Evolutionary conservation across 92 coral and sea anemone genomes (phyloP), one percentile per base, ranked within the genome.

Genomic region (Desmophyllum pertusum): DNA sequence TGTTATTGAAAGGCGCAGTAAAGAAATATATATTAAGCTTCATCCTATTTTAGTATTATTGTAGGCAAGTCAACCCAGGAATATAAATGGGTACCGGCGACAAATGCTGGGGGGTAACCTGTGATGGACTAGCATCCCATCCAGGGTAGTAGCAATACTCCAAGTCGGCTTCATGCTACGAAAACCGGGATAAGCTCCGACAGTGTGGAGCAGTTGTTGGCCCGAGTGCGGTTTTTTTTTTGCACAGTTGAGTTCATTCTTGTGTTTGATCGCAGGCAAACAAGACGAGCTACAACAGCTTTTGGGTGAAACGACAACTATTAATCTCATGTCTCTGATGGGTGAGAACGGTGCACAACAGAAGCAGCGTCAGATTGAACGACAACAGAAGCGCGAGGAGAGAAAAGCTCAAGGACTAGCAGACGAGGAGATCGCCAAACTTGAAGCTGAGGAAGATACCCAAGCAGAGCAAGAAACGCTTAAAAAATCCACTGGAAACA

Each of bases 361-460:
- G 40, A 93, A 94, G 75, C 91, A 92, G 27, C 88, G 97, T 2
- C 87, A 92, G 76, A 78, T 80, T 70, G 95, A 92, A 63, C 86
- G 98, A 25, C 88, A 92, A 31, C 96, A 91, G 53, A 94, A 94
- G 65, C 84, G 97, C 18, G 90, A 95, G 36, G 88, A 94, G 78
- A 75, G 96, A 14, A 90, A 92, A 70, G 89, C 81, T 55, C 91
- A 90, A 23, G 99, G 99, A 35, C 84, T 92, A 93, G 51, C 90
- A 0, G 88, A 96, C 37, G 93, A 94, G 37, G 97, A 96, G 73
- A 93, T 94, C 63, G 85, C 81, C 10, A 91, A 86, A 71, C 73
- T 96, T 14, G 98, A 96, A 65, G 93, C 90, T 18, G 97, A 94
- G 69, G 99, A 96, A 72, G 99, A 96, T 43, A 67, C 74, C 27